Evolutionary conservation across 2,113 vertebrate species (phyloP), one percentile per base, ranked within the genome.

Genomic region (Terrapene triunguis): DNA sequence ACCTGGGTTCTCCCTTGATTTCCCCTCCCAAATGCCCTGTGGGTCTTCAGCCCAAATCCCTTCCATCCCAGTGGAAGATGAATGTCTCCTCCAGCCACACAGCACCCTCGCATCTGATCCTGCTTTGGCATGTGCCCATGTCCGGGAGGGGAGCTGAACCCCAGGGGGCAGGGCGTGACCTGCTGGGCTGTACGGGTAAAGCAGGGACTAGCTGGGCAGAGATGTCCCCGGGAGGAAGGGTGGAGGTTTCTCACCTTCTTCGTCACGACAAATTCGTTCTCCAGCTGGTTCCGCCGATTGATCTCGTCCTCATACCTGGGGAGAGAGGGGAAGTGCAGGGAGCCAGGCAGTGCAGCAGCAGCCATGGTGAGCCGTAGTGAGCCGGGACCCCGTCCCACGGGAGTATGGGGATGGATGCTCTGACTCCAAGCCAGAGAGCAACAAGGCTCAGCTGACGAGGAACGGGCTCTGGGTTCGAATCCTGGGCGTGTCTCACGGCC

Each of bases 181-280:
- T n/a, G 35, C n/a, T 22, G n/a, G 65, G 35, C n/a, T 4, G 9
- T 21, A 2, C 8, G 4, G 65, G 65, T 17, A n/a, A 69, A n/a
- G 65, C 35, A n/a, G 35, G 8, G 65, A 19, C 65, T 19, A 35
- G 35, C 17, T 9, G 35, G n/a, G n/a, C 65, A 72, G 16, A 72
- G 35, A n/a, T 4, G 6, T 14, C 62, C 62, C 32, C 32, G 2
- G 7, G 32, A 16, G 16, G 32, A 35, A 4, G 8, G 57, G 57
- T 32, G 57, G 27, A 35, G 62, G 35, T 17, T 72, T 72, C 65
- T n/a, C 83, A 98, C 98, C 98, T 98, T 98, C 95, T 98, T 99
- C 48, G 74, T 93, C 81, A 98, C 4, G 3, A 99, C 44, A 94
- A 98, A 99, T 1, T 98, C 97, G 44, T 97, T 98, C 92, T 99